Conservation (phyloP, 2,888 invertebrate species). For the Pharmacophagus antenor region DNA sequence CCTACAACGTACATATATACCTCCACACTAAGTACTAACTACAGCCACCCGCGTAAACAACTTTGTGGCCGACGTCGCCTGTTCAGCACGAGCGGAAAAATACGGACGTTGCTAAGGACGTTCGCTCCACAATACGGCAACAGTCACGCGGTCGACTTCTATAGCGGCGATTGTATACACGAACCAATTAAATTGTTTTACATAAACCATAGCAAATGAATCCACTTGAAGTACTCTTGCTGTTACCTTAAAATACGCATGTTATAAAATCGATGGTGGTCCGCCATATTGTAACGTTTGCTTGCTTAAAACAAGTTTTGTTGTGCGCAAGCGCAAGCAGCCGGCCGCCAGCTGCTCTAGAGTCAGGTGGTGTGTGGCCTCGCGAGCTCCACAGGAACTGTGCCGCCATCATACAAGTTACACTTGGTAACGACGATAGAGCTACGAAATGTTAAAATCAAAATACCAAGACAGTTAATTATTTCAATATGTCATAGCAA, state of each 20-base stretch:
- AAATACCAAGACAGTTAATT: background rate
- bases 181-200: background rate
- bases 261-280: conserved; percentile 44
- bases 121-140: conserved; percentile 47
- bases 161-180: conserved; percentile 40
- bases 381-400: conserved; percentile 49
- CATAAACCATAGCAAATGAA: background rate
- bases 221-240: background rate
- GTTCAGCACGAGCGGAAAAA: conserved; percentile 59
- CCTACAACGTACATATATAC: conserved; percentile 52
- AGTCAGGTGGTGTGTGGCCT: conserved; percentile 75
- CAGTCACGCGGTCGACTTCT: conserved; percentile 50
- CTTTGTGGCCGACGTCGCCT: conserved; percentile 51
- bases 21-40: conserved; percentile 45
- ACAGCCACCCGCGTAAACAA: conserved; percentile 54
- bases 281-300: conserved; percentile 66
- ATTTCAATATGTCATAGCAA: background rate
- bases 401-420: conserved; percentile 36
- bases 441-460: background rate
- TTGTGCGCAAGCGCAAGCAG: conserved; percentile 63
- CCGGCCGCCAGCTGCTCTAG: conserved; percentile 72
- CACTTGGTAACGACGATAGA: conserved; percentile 20
- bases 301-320: conserved; percentile 73
- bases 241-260: conserved; percentile 3
- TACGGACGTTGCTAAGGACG: conserved; percentile 62